phyloP scores from a whole-genome alignment of 2,797 vertebrate genomes.

The Pseudotriccus pelzelni region DNA sequence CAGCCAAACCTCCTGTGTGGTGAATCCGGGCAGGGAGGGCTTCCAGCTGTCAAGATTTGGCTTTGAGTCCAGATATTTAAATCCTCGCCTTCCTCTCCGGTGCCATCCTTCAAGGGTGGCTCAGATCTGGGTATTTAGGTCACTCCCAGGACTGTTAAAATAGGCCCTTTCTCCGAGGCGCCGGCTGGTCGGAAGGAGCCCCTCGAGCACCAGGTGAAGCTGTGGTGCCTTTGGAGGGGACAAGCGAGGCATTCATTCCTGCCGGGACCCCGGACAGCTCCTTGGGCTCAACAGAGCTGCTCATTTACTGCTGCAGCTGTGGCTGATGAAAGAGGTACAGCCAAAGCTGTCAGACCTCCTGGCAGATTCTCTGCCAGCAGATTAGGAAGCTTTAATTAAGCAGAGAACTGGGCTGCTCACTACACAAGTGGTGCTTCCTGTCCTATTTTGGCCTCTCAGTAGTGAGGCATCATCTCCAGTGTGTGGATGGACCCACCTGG shows the following conservation, averaged over 20 bases:
- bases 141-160: conserved; percentile 6
- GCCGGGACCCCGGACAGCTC: background rate
- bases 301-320: conserved; percentile 67
- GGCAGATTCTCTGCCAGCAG: conserved; percentile 40
- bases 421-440: conserved; percentile 14
- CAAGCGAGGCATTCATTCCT: conserved; percentile 31
- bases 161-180: conserved; percentile 10
- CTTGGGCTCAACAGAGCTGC: conserved; percentile 7
- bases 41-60: conserved; percentile 49
- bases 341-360: conserved; percentile 40
- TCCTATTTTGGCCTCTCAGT: background rate
- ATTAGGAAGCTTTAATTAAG: conserved; percentile 51
- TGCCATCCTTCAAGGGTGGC: conserved; percentile 8
- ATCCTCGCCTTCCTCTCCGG: background rate
- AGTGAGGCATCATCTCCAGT: background rate
- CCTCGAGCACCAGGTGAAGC: conserved; percentile 57
- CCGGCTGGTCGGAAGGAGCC: conserved; percentile 59
- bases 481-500: background rate
- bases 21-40: background rate
- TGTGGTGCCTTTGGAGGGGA: background rate
- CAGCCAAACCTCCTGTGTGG: background rate
- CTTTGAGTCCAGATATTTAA: conserved; percentile 18
- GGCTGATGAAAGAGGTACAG: conserved; percentile 59
- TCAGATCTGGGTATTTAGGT: conserved; percentile 49
- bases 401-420: conserved; percentile 16